Evolutionary conservation across 2,113 vertebrate species (phyloP).

Genomic region (Onychorhynchus coronatus): DNA sequence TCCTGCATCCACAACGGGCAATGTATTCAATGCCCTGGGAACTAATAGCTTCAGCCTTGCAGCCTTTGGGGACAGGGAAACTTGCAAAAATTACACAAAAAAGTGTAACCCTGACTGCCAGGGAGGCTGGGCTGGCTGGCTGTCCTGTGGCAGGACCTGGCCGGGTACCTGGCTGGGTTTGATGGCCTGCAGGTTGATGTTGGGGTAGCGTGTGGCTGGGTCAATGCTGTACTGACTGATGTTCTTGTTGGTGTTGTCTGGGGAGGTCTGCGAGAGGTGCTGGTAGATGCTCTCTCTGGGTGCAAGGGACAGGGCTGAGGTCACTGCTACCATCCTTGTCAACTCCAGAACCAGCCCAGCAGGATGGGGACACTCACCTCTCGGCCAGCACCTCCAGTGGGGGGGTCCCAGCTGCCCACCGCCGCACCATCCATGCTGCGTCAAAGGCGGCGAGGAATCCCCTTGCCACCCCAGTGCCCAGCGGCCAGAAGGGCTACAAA

Average conservation of each 20-base stretch:
- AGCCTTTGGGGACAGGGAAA: neutral
- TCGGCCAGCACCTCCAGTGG: conserved; percentile 87
- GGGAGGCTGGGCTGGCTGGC: neutral
- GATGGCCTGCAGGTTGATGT: conserved; percentile 85
- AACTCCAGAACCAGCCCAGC: neutral
- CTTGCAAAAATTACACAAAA: fast-evolving
- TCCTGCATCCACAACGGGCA: fast-evolving
- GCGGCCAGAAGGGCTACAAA: conserved; percentile 92
- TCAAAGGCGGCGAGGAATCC: conserved; percentile 91
- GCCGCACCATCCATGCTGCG: conserved; percentile 90
- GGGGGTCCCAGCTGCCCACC: conserved; percentile 79
- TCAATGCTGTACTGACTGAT: conserved; percentile 83
- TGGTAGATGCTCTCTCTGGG: conserved; percentile 91
- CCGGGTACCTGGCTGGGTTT: conserved; percentile 80
- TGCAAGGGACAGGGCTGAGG: neutral
- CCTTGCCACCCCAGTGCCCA: conserved; percentile 91
- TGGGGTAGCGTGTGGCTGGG: conserved; percentile 87
- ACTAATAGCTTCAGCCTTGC: neutral
- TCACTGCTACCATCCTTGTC: neutral
- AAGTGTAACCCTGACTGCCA: neutral
- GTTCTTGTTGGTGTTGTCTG: conserved; percentile 90
- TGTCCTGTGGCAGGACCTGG: neutral
- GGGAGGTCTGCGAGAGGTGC: conserved; percentile 90
- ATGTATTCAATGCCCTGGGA: neutral
- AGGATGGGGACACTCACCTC: conserved; percentile 71